Percentiles rank a stretch among this genome's conserved stretches.
Evolutionary conservation across 2,888 invertebrate genomes (phyloP).

Genomic region (Drosophila niveifrons): DNA sequence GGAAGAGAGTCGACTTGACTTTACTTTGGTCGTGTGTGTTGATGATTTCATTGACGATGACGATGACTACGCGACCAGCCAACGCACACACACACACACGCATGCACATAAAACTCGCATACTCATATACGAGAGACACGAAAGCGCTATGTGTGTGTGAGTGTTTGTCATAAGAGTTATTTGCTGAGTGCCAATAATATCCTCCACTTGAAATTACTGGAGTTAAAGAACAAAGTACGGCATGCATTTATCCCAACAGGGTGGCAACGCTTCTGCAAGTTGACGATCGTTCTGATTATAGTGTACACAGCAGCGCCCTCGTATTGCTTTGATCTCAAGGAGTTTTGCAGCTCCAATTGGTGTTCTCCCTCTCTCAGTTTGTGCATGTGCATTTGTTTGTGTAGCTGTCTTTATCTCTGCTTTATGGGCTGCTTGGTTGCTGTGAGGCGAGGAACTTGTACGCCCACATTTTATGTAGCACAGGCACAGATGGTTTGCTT

Average conservation of each 20-base stretch:
- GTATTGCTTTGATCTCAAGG: constrained; percentile 40
- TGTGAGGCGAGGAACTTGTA: constrained; percentile 59
- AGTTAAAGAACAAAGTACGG: constrained; percentile 36
- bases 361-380: constrained; percentile 15
- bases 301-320: constrained; percentile 12
- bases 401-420: constrained; percentile 52
- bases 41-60: constrained; percentile 81
- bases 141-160: constrained; percentile 14
- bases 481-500: constrained; percentile 62
- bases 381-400: constrained; percentile 18
- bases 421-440: constrained; percentile 19
- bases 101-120: constrained; percentile 10
- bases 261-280: constrained; percentile 42
- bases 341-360: constrained; percentile 44
- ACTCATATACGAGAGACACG: constrained; percentile 4
- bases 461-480: constrained; percentile 66
- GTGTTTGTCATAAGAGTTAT: constrained; percentile 37
- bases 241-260: constrained; percentile 20
- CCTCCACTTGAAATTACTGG: constrained; percentile 45
- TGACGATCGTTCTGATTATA: constrained; percentile 54
- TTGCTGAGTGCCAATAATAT: constrained; percentile 48
- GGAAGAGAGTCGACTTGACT: constrained; percentile 25
- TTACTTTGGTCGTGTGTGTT: constrained; percentile 32
- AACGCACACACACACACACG: constrained; percentile 41
- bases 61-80: constrained; percentile 58